phyloP scores from a whole-genome alignment of 2,888 invertebrate species.

The Entomobrya multifasciata region DNA sequence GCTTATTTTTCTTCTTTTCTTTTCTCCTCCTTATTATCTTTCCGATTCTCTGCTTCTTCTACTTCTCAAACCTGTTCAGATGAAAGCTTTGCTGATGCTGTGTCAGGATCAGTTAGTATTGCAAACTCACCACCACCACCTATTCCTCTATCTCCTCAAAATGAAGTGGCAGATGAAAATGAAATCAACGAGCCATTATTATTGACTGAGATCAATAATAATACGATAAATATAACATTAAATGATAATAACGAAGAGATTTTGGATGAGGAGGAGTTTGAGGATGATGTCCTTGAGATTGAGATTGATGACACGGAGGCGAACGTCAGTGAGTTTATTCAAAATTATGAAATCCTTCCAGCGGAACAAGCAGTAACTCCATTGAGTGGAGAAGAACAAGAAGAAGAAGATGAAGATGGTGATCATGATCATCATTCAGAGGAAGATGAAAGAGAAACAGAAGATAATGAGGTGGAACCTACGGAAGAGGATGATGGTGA shows the following conservation, averaged over 20 bases:
- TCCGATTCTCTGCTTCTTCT: background rate
- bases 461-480: conserved; percentile 42
- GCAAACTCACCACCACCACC: conserved; percentile 65
- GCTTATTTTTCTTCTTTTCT: background rate
- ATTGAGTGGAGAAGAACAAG: conserved; percentile 6
- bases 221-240: conserved; percentile 13
- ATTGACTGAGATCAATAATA: conserved; percentile 31
- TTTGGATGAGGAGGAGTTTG: conserved; percentile 37
- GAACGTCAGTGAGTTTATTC: conserved; percentile 76
- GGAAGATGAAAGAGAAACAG: conserved; percentile 37
- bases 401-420: conserved; percentile 29
- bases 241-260: conserved; percentile 2
- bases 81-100: conserved; percentile 75
- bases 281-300: conserved; percentile 65
- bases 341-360: conserved; percentile 76
- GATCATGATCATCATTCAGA: no score
- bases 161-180: background rate
- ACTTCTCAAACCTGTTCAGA: conserved; percentile 46
- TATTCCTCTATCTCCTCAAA: conserved; percentile 12
- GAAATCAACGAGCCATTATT: background rate
- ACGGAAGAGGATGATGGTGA: background rate
- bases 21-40: background rate
- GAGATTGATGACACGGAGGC: conserved; percentile 76
- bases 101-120: conserved; percentile 62
- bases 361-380: conserved; percentile 25